Percentiles rank a stretch among this genome's conserved stretches.
These are phyloP conservation scores for Urosaurus nigricauda DNA, from an alignment of 2,797 vertebrate species.

Conservation along the genomic window DNA sequence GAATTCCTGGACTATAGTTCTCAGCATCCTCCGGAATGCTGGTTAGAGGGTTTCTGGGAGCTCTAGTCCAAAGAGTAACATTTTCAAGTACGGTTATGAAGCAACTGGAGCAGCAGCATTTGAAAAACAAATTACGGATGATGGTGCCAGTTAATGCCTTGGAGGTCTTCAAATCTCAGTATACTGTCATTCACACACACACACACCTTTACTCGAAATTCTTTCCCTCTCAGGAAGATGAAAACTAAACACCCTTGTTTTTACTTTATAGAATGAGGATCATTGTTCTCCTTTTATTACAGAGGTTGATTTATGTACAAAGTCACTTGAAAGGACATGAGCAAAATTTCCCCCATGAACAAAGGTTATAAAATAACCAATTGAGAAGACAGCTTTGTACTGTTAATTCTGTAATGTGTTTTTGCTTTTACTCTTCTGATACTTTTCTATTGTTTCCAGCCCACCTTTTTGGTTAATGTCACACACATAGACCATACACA, in stretches of 20 bases:
- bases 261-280: constrained; percentile 12
- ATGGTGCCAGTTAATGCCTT: neutral
- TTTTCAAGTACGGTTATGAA: neutral
- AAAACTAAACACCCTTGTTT: constrained; percentile 29
- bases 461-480: constrained; percentile 66
- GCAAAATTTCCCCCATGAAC: constrained; percentile 51
- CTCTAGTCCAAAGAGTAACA: no score
- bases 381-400: constrained; percentile 55
- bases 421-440: constrained; percentile 50
- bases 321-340: constrained; percentile 54
- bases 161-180: neutral
- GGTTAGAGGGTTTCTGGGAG: no score
- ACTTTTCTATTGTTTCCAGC: constrained; percentile 54
- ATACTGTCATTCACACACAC: neutral
- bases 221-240: neutral
- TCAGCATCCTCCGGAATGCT: no score
- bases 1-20: no score
- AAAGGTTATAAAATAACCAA: constrained; percentile 62
- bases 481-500: constrained; percentile 43
- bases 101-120: neutral
- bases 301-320: constrained; percentile 63
- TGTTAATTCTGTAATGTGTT: constrained; percentile 70
- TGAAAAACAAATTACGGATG: neutral
- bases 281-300: constrained; percentile 53
- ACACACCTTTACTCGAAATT: constrained; percentile 10